Evolutionary conservation across 2,113 vertebrate genomes (phyloP).

Genomic region (Anhinga rufa): DNA sequence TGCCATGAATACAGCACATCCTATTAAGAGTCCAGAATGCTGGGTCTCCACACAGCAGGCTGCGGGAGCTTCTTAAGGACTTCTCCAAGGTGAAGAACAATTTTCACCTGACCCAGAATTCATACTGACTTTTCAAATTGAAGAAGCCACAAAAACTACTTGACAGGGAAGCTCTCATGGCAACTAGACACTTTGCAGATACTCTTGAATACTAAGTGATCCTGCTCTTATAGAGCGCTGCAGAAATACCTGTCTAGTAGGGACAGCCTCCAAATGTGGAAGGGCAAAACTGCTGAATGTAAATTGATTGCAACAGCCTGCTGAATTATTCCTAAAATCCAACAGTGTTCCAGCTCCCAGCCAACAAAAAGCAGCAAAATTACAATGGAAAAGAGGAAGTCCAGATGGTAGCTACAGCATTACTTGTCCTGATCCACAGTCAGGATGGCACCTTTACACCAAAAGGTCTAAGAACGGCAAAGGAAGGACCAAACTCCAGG

Average conservation of each 20-base stretch:
- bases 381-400: neutral
- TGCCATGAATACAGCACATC: neutral
- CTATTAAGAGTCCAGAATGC: rapidly evolving
- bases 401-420: neutral
- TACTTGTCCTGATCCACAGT: neutral
- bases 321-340: neutral
- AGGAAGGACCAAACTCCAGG: neutral
- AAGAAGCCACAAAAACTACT: neutral
- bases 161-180: neutral
- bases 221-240: neutral
- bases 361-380: neutral
- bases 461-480: neutral
- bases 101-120: neutral
- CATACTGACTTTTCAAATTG: neutral
- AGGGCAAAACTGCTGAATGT: neutral
- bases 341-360: neutral
- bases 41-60: neutral
- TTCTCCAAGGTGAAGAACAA: neutral
- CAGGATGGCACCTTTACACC: neutral
- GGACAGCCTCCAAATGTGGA: neutral
- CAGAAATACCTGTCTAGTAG: neutral
- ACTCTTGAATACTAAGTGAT: neutral
- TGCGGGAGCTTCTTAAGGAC: neutral
- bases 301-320: neutral
- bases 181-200: neutral